Percentiles rank a stretch among this genome's conserved stretches.
phyloP scores from a whole-genome alignment of 1,140 invertebrate species.

The Lepidurus packardi region DNA sequence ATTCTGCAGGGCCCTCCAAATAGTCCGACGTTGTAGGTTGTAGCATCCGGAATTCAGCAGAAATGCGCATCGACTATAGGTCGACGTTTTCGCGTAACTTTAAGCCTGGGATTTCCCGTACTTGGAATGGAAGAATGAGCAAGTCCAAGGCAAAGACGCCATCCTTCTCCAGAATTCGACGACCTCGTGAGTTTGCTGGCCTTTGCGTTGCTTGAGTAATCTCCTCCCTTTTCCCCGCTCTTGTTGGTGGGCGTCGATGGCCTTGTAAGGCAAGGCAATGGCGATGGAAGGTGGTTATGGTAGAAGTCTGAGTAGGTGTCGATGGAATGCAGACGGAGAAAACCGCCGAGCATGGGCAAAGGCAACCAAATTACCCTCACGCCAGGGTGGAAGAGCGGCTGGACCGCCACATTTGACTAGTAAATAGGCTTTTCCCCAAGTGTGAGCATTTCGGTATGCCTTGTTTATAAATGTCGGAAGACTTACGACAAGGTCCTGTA shows the following conservation, averaged over 20 bases:
- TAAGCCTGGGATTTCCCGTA: conserved; percentile 4
- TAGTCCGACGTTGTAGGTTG: not conserved
- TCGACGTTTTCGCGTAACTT: not conserved
- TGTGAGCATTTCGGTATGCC: too few species aligned
- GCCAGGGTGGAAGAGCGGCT: not conserved
- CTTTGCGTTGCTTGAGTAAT: conserved; percentile 10
- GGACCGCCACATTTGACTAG: not conserved
- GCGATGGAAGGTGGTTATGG: not conserved
- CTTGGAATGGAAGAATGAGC: conserved; percentile 21
- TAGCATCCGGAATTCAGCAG: not conserved
- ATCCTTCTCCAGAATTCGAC: conserved; percentile 14
- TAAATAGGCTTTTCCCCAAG: too few species aligned
- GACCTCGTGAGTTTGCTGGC: conserved; percentile 20
- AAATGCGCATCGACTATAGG: not conserved
- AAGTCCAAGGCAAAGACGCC: conserved; percentile 17
- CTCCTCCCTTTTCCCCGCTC: not conserved
- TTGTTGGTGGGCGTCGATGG: not conserved
- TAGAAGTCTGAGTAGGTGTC: conserved; percentile 8
- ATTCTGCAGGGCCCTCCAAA: not conserved
- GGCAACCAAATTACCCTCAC: not conserved
- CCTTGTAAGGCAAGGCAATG: conserved; percentile 17
- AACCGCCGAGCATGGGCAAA: conserved; percentile 8
- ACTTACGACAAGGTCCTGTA: not conserved
- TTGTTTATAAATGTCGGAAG: not conserved
- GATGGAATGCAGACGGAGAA: conserved; percentile 13